Evolutionary conservation across 2,113 vertebrate genomes (phyloP).

Genomic region (cattle (Bos taurus)): DNA sequence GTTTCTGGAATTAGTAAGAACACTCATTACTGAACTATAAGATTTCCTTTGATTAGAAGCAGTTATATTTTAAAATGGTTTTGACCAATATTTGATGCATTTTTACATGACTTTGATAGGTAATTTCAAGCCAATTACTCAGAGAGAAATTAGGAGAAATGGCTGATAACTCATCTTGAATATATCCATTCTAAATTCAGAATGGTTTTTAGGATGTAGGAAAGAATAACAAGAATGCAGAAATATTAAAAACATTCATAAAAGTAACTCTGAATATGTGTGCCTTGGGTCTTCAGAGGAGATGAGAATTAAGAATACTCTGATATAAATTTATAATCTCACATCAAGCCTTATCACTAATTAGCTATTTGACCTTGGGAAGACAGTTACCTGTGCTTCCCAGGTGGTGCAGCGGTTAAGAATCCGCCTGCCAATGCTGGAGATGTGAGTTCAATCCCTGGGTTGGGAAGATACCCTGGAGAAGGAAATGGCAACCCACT

Average conservation of each 20-base stretch:
- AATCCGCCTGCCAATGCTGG: background rate
- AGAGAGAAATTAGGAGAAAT: background rate
- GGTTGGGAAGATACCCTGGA: background rate
- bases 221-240: background rate
- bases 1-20: background rate
- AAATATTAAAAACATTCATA: constrained; percentile 20
- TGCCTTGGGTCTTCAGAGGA: background rate
- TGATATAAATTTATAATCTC: background rate
- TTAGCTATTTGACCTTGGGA: background rate
- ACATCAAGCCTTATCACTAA: background rate
- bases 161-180: background rate
- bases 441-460: background rate
- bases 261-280: background rate
- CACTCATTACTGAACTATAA: background rate
- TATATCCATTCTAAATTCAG: background rate
- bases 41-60: constrained; percentile 2
- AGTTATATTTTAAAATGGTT: background rate
- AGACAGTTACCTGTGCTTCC: background rate
- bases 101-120: background rate
- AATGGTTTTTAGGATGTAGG: background rate
- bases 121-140: background rate
- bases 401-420: fast-evolving
- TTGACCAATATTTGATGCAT: background rate
- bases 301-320: background rate
- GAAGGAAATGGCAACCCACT: background rate